Evolutionary conservation across 2,113 vertebrate species (phyloP).

Genomic region (Dromiciops gliroides): DNA sequence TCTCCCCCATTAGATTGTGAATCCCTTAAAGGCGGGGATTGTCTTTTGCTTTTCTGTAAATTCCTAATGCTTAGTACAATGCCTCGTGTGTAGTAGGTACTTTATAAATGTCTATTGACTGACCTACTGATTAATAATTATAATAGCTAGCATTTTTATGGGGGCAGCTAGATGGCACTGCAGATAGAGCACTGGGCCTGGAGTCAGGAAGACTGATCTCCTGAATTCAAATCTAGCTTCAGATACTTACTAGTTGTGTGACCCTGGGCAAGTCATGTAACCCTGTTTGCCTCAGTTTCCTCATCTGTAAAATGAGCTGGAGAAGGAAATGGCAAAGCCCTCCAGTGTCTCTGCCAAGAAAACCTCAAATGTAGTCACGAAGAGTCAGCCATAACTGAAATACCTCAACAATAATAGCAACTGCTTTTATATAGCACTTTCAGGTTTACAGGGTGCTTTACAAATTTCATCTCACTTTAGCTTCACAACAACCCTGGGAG

Average conservation of each 20-base stretch:
- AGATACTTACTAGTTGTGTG: neutral
- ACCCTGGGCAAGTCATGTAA: neutral
- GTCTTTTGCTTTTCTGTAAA: neutral
- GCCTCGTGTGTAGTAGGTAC: neutral
- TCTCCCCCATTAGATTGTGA: neutral
- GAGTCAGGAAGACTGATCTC: too few relatives aligned
- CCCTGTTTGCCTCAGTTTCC: neutral
- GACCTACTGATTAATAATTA: neutral
- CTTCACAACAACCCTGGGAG: neutral
- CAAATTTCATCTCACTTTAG: neutral
- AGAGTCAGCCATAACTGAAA: neutral
- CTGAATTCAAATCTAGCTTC: neutral
- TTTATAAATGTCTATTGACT: neutral
- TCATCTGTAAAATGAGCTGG: neutral
- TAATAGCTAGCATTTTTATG: neutral
- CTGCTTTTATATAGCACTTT: neutral
- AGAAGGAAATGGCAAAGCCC: neutral
- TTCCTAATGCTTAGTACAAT: neutral
- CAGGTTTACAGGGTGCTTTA: neutral
- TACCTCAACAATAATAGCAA: neutral
- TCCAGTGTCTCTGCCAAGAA: neutral
- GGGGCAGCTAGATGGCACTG: neutral
- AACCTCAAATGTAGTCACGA: neutral
- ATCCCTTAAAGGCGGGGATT: neutral
- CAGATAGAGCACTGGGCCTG: neutral